These are phyloP conservation scores for Drosophila teissieri DNA, from an alignment of 1,140 invertebrate species.

Conservation along the genomic window DNA sequence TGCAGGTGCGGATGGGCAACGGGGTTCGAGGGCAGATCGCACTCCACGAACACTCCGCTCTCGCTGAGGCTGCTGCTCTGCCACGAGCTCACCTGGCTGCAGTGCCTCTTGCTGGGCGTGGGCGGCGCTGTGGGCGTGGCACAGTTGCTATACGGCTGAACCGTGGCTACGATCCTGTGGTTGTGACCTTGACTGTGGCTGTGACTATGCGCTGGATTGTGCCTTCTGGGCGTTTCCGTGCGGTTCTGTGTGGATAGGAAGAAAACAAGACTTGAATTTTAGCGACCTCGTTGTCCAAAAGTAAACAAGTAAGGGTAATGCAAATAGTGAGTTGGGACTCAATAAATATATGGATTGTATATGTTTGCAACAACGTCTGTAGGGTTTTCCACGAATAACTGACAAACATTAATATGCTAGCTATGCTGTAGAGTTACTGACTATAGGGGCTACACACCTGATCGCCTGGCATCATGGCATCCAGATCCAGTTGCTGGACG, in stretches of 20 bases:
- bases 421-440: not conserved
- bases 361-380: constrained; percentile 4
- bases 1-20: constrained; percentile 86
- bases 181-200: constrained; percentile 34
- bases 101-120: constrained; percentile 59
- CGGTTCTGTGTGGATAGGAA: constrained; percentile 2
- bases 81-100: constrained; percentile 55
- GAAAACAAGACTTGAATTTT: constrained; percentile 62
- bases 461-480: constrained; percentile 69
- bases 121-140: constrained; percentile 60
- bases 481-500: constrained; percentile 86
- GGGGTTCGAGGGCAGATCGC: constrained; percentile 84
- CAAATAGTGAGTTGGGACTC: constrained; percentile 12
- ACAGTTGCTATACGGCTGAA: constrained; percentile 80
- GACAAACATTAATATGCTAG: constrained; percentile 18
- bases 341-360: constrained; percentile 6
- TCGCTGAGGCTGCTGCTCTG: constrained; percentile 86
- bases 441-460: constrained; percentile 23
- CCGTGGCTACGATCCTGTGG: constrained; percentile 80
- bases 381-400: constrained; percentile 1
- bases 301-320: constrained; percentile 11
- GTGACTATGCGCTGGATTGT: constrained; percentile 19
- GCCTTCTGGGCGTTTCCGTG: constrained; percentile 14
- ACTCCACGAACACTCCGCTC: constrained; percentile 88
- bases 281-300: constrained; percentile 2